These are phyloP conservation scores for Chunga burmeisteri DNA, from an alignment of 2,113 vertebrate species.

Conservation along the genomic window DNA sequence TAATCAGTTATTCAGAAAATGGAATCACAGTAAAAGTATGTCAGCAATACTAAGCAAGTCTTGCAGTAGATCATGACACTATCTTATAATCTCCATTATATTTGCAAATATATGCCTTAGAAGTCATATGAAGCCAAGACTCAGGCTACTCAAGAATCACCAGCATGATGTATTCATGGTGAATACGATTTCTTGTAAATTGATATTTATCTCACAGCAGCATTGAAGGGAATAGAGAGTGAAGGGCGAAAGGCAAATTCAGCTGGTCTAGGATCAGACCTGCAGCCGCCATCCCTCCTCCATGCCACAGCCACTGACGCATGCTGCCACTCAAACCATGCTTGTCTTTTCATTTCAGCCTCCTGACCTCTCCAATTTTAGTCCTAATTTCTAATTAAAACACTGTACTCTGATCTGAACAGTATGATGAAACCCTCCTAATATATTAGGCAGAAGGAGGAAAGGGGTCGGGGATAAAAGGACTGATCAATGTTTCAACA, in stretches of 20 bases:
- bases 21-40: background rate
- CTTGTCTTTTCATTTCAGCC: background rate
- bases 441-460: background rate
- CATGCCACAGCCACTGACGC: rapidly evolving
- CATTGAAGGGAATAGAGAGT: background rate
- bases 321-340: background rate
- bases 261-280: background rate
- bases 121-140: background rate
- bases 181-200: background rate
- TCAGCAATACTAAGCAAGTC: background rate
- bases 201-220: background rate
- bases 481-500: background rate
- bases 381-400: background rate
- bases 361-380: background rate
- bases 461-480: background rate
- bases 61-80: background rate
- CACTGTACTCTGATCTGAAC: background rate
- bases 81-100: background rate
- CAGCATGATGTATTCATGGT: background rate
- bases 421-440: background rate
- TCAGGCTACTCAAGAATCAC: background rate
- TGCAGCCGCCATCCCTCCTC: background rate
- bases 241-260: background rate
- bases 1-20: background rate
- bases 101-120: background rate